These are phyloP conservation scores for Leucophora obtusa DNA, from an alignment of 2,888 invertebrate species.

Conservation along the genomic window DNA sequence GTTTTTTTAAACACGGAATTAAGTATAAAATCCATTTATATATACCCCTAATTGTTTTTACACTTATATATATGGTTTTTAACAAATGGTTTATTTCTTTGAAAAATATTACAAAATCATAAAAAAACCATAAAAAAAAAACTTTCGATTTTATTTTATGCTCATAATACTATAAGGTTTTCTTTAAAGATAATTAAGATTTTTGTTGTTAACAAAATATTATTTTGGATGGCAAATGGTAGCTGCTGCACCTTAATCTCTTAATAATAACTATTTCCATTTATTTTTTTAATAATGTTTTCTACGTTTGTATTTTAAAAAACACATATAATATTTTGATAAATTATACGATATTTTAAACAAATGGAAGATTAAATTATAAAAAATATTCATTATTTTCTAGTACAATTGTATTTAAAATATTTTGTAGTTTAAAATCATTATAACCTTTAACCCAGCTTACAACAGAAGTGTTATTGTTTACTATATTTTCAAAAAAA, in stretches of 20 bases:
- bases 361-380: slow-evolving; percentile 21
- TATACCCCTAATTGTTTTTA: slow-evolving; percentile 4
- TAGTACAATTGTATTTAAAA: slow-evolving; percentile 24
- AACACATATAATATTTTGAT: slow-evolving; percentile 5
- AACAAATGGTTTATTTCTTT: neutral
- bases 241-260: slow-evolving; percentile 56
- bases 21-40: neutral
- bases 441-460: slow-evolving; percentile 61
- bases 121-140: slow-evolving; percentile 20
- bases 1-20: neutral
- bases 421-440: slow-evolving; percentile 12
- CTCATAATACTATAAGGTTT: slow-evolving; percentile 12
- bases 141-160: slow-evolving; percentile 47
- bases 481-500: slow-evolving; percentile 6
- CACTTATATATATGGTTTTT: neutral
- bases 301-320: neutral
- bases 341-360: slow-evolving; percentile 27
- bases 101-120: slow-evolving; percentile 27
- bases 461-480: slow-evolving; percentile 61
- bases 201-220: slow-evolving; percentile 5
- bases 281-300: neutral
- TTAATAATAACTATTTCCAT: slow-evolving; percentile 47
- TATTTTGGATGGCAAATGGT: slow-evolving; percentile 21
- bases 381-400: slow-evolving; percentile 14
- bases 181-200: slow-evolving; percentile 42